Evolutionary conservation across 2,113 vertebrate species (phyloP).

Genomic region (Otolemur garnettii): DNA sequence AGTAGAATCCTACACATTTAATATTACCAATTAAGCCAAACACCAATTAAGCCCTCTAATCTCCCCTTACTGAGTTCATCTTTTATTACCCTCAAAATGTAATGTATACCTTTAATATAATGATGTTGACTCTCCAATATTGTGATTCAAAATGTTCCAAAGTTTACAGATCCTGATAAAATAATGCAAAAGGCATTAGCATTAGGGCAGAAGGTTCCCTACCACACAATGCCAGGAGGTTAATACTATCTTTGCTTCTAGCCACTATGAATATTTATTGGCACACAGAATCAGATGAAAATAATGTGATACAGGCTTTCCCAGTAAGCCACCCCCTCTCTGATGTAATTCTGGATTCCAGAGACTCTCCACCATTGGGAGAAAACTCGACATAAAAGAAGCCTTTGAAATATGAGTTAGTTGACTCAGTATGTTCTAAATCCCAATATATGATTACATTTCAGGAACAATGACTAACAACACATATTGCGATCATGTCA

Average conservation of each 20-base stretch:
- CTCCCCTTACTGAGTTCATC: not conserved
- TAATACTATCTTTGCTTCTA: conserved; percentile 38
- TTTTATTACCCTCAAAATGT: not conserved
- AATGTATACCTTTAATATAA: conserved; percentile 40
- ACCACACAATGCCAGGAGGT: not conserved
- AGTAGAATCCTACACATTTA: conserved; percentile 52
- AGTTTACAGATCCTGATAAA: conserved; percentile 59
- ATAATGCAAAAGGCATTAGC: conserved; percentile 19
- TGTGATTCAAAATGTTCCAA: not conserved
- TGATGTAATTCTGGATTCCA: not conserved
- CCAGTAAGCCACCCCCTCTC: not conserved
- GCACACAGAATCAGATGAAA: conserved; percentile 57
- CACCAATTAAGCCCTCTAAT: not conserved
- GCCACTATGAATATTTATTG: conserved; percentile 58
- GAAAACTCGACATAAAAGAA: not conserved
- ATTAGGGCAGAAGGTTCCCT: not conserved
- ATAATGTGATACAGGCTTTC: conserved; percentile 7
- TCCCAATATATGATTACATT: not conserved
- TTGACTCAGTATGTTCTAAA: not conserved
- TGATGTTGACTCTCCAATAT: not conserved
- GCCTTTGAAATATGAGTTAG: conserved; percentile 49
- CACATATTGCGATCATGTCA: conserved; percentile 4
- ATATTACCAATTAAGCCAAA: conserved; percentile 37
- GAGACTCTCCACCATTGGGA: not conserved
- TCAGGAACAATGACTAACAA: not conserved